Percentiles rank a stretch among this genome's conserved stretches.
These are phyloP conservation scores for Bombus breviceps DNA, from an alignment of 1,140 invertebrate species.

Conservation along the genomic window DNA sequence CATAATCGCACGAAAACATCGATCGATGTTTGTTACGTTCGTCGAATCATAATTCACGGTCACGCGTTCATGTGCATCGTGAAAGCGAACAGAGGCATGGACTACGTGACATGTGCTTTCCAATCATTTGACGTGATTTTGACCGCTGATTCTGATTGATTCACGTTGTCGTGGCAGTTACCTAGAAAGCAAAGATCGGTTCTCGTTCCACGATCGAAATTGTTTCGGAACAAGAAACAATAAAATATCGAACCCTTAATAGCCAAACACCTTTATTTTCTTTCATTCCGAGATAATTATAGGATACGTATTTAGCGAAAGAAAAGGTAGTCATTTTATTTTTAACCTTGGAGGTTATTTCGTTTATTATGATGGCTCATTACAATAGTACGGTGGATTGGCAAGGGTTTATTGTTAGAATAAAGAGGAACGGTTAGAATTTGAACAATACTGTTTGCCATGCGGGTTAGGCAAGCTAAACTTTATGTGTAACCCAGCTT, in stretches of 20 bases:
- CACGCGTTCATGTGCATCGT: constrained; percentile 20
- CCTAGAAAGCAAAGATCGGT: not conserved
- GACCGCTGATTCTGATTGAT: constrained; percentile 10
- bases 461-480: no score
- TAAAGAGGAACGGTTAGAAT: fast-evolving
- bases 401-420: no score
- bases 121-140: constrained; percentile 20
- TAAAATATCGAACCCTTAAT: not conserved
- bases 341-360: no score
- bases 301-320: not conserved
- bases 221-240: not conserved
- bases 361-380: no score
- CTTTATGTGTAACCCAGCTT: fast-evolving
- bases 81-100: constrained; percentile 17
- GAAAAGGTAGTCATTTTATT: no score
- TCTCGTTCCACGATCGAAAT: not conserved
- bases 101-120: not conserved
- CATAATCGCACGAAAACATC: constrained; percentile 23
- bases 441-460: fast-evolving
- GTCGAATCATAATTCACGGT: constrained; percentile 42
- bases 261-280: no score
- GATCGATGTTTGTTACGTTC: constrained; percentile 48
- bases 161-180: not conserved
- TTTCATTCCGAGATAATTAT: not conserved
- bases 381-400: fast-evolving